Evolutionary conservation across 2,113 vertebrate genomes (phyloP).

Genomic region (Mionectes macconnelli): DNA sequence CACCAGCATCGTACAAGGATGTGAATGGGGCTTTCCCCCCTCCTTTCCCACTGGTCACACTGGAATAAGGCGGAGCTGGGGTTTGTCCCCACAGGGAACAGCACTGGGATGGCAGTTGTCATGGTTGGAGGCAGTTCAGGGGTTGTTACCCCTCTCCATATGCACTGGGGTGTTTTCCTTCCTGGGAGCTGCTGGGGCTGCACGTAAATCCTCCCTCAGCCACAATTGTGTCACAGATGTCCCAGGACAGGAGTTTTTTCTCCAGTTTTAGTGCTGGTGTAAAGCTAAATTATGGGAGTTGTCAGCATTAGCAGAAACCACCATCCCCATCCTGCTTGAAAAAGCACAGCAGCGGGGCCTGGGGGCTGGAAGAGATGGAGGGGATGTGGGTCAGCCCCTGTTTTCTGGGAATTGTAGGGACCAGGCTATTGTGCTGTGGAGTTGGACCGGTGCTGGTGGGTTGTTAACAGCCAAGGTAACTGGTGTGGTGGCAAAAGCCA

Average conservation of each 20-base stretch:
- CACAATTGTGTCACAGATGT: not conserved
- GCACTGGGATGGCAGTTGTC: accelerated
- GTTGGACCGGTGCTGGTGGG: not conserved
- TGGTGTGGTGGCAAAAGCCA: accelerated
- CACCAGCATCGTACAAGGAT: accelerated
- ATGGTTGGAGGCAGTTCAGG: accelerated
- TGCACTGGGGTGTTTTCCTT: accelerated
- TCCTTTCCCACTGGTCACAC: accelerated
- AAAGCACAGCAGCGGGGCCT: not conserved
- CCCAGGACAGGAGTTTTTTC: conserved; percentile 13
- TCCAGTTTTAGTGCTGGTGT: not conserved
- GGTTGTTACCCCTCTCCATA: not conserved
- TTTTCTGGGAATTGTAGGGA: not conserved
- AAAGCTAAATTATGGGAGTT: not conserved
- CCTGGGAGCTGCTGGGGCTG: not conserved
- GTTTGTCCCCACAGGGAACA: accelerated
- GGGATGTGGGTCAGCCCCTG: not conserved
- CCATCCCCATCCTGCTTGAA: not conserved
- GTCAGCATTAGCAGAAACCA: not conserved
- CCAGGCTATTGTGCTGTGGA: accelerated
- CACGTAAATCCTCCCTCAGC: not conserved
- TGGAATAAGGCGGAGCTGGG: not conserved
- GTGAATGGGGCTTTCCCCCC: not conserved
- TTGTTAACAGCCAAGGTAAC: accelerated
- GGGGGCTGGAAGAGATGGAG: not conserved